Conservation (phyloP, 92 coral and sea anemone genomes). For the Scolanthus callimorphus region DNA sequence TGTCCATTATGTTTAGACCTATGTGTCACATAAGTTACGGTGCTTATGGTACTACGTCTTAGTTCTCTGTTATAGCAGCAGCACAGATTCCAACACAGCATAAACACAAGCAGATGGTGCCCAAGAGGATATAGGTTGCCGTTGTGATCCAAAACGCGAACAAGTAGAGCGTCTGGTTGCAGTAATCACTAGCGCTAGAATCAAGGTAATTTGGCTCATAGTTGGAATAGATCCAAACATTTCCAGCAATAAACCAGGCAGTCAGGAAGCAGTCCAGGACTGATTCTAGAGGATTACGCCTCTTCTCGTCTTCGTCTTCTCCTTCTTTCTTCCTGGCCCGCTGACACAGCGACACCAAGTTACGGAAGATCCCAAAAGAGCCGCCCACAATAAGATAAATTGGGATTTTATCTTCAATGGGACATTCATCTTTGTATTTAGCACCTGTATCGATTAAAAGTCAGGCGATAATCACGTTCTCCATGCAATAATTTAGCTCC, state of each 20-base stretch:
- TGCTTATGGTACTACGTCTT: too few species aligned
- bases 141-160: slow-evolving; percentile 97
- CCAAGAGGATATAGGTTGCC: slow-evolving; percentile 69
- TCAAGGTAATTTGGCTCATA: slow-evolving; percentile 32
- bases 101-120: slow-evolving; percentile 69
- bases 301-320: slow-evolving; percentile 24
- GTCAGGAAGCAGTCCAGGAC: slow-evolving; percentile 82
- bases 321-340: slow-evolving; percentile 38
- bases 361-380: slow-evolving; percentile 79
- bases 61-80: slow-evolving; percentile 18
- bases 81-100: slow-evolving; percentile 89
- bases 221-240: slow-evolving; percentile 89
- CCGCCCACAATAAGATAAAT: slow-evolving; percentile 95
- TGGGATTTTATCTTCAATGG: slow-evolving; percentile 73
- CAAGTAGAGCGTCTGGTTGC: slow-evolving; percentile 83
- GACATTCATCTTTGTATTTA: slow-evolving; percentile 83
- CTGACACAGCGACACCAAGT: slow-evolving; percentile 67
- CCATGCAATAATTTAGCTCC: too few species aligned
- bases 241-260: slow-evolving; percentile 95
- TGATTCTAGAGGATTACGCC: slow-evolving; percentile 49
- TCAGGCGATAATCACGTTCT: too few species aligned
- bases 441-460: slow-evolving; percentile 79
- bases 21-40: too few species aligned
- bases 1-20: too few species aligned
- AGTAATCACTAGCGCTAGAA: background rate